A percentile compares a stretch with the other conserved stretches of the same genome.
These are phyloP conservation scores for Argyresthia goedartella DNA, from an alignment of 2,888 invertebrate species.

Conservation along the genomic window DNA sequence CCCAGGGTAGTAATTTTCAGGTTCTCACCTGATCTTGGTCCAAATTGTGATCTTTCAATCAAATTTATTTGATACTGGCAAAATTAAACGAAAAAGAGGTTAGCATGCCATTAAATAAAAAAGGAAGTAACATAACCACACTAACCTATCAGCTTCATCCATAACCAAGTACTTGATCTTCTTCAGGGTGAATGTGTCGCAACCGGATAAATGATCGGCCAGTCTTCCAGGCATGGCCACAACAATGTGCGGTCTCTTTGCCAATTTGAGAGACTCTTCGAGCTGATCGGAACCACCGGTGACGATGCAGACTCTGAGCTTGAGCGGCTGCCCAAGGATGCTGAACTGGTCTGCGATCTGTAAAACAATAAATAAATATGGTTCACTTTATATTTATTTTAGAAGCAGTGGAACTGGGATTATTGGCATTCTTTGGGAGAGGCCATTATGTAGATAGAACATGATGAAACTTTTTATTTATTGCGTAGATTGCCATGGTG, in stretches of 20 bases:
- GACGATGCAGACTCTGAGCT: conserved; percentile 85
- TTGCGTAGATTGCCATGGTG: too few relatives aligned
- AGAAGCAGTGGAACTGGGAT: not conserved
- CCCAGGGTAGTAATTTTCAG: too few relatives aligned
- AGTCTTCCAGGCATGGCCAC: conserved; percentile 97
- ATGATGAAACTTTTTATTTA: not conserved
- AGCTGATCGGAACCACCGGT: conserved; percentile 98
- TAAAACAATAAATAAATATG: too few relatives aligned
- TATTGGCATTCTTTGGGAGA: not conserved
- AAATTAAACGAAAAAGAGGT: not conserved
- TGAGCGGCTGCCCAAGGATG: conserved; percentile 90
- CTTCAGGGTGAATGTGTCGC: conserved; percentile 84
- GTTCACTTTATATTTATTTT: too few relatives aligned
- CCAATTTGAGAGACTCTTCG: conserved; percentile 85
- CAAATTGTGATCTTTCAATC: too few relatives aligned
- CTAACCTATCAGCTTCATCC: conserved; percentile 96
- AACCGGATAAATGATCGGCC: conserved; percentile 92
- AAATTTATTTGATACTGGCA: not conserved
- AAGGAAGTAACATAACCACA: not conserved
- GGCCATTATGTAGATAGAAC: not conserved
- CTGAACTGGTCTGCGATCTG: conserved; percentile 96
- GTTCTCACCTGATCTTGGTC: too few relatives aligned
- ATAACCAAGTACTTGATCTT: conserved; percentile 89
- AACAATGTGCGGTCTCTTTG: conserved; percentile 91
- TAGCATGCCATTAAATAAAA: too few relatives aligned